These are phyloP conservation scores for Mungos mungo DNA, from an alignment of 2,113 vertebrate species.

Conservation along the genomic window DNA sequence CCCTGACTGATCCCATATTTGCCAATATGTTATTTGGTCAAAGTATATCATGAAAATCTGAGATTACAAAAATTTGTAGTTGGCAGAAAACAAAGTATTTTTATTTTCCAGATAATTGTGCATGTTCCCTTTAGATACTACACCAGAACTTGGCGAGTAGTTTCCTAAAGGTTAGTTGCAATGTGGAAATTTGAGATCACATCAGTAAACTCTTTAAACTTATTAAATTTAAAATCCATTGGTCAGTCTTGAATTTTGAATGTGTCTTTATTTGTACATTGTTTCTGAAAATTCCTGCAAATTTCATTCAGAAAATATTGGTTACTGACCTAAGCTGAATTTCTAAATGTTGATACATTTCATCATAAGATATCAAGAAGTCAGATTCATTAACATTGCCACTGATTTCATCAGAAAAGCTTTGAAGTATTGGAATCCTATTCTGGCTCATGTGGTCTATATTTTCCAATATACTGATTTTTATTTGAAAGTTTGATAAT, in stretches of 20 bases:
- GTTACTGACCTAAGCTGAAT: neutral
- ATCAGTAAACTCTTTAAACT: neutral
- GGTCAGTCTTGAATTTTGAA: neutral
- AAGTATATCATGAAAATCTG: neutral
- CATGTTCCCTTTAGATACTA: neutral
- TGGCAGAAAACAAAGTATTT: neutral
- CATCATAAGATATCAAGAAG: neutral
- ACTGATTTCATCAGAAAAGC: neutral
- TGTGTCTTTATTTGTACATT: neutral
- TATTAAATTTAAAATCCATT: neutral
- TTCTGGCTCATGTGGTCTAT: neutral
- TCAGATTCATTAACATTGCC: neutral
- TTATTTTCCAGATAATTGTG: neutral
- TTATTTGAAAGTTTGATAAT: neutral
- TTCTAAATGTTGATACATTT: conserved; percentile 5
- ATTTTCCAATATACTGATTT: neutral
- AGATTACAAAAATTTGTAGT: neutral
- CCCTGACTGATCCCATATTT: neutral
- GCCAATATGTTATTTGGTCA: neutral
- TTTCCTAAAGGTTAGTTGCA: neutral
- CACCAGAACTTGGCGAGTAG: neutral
- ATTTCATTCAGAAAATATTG: neutral
- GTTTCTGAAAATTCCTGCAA: neutral
- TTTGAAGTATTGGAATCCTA: neutral
- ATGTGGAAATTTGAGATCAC: neutral